These are phyloP conservation scores for Rhyacophila brunnea DNA, from an alignment of 1,140 invertebrate genomes.

Conservation along the genomic window DNA sequence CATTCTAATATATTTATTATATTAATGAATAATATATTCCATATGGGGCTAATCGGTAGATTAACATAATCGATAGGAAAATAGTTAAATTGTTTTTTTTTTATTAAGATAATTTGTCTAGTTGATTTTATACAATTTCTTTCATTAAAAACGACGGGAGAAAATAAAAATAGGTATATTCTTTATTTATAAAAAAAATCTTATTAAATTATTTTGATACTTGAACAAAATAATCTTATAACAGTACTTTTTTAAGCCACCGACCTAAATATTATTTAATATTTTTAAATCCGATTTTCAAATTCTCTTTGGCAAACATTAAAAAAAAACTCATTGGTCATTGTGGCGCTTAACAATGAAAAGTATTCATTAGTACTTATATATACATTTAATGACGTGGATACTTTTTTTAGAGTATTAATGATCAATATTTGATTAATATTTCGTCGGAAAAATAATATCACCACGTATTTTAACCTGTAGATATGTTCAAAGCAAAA, in stretches of 20 bases:
- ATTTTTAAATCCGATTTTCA: not conserved
- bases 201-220: not conserved
- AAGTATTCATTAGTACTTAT: no score
- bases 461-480: no score
- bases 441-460: no score
- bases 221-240: not conserved
- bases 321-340: no score
- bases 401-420: no score
- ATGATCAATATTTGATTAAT: no score
- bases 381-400: no score
- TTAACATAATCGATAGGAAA: conserved; percentile 35
- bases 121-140: conserved; percentile 3
- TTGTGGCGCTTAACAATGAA: no score
- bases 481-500: no score
- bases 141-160: not conserved
- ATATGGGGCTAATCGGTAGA: conserved; percentile 11
- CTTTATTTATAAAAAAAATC: not conserved
- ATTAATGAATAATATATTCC: conserved; percentile 14
- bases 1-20: conserved; percentile 1
- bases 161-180: not conserved
- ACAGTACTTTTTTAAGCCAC: not conserved
- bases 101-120: conserved; percentile 6
- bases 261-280: not conserved
- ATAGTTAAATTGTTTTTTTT: conserved; percentile 28
- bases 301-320: not conserved